These are phyloP conservation scores for Erythrolamprus reginae DNA, from an alignment of 2,113 vertebrate species.

Conservation along the genomic window DNA sequence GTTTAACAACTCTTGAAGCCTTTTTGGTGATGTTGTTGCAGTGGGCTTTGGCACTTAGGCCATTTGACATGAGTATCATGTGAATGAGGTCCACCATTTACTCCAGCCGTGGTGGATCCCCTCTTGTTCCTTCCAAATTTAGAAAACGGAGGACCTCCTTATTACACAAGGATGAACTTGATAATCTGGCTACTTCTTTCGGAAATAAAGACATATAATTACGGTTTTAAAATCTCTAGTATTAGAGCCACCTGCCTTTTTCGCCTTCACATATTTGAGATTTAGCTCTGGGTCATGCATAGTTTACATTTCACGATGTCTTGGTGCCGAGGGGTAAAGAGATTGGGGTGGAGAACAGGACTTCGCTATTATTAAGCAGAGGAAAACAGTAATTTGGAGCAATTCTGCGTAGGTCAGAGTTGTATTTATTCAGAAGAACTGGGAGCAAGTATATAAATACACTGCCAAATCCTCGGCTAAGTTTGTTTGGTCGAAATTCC, in stretches of 20 bases:
- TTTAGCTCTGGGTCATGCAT: background rate
- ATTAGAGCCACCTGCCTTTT: background rate
- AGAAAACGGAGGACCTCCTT: background rate
- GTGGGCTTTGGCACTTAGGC: too few species aligned
- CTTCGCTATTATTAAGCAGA: background rate
- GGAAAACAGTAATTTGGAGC: background rate
- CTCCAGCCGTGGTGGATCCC: too few species aligned
- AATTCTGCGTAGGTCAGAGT: background rate
- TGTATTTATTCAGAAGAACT: background rate
- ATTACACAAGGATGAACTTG: background rate
- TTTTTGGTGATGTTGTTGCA: too few species aligned
- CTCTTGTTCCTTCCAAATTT: too few species aligned
- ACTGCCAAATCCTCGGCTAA: background rate
- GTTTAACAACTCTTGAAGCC: too few species aligned
- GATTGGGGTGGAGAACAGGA: background rate
- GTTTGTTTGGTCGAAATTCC: background rate
- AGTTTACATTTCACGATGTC: background rate
- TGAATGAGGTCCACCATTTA: too few species aligned
- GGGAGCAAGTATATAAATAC: background rate
- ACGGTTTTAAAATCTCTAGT: background rate
- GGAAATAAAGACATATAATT: background rate
- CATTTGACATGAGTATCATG: too few species aligned
- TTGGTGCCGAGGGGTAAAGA: background rate
- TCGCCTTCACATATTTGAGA: background rate
- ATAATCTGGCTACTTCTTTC: background rate